phyloP scores from a whole-genome alignment of 2,797 vertebrate genomes.

The Acrossocheilus fasciatus region DNA sequence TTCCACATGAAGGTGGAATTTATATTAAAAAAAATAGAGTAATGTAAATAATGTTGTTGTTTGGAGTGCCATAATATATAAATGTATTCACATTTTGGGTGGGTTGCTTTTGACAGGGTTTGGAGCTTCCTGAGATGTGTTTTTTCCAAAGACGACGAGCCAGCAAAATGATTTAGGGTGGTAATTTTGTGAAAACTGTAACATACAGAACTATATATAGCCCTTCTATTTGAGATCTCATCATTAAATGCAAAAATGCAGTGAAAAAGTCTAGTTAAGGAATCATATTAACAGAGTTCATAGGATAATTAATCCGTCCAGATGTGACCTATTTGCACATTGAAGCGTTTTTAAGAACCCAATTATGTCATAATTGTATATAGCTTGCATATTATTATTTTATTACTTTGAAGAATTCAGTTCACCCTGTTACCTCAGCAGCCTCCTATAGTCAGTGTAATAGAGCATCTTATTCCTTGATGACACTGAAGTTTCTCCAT shows the following conservation, averaged over 20 bases:
- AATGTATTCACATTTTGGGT: conserved; percentile 3
- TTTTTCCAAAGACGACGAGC: conserved; percentile 1
- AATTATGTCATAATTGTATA: conserved; percentile 9
- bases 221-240: background rate
- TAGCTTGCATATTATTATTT: conserved; percentile 18
- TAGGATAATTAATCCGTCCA: conserved; percentile 3
- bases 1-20: conserved; percentile 32
- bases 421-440: background rate
- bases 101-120: conserved; percentile 8
- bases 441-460: background rate
- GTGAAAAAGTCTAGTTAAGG: background rate
- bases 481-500: background rate
- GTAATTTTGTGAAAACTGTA: background rate
- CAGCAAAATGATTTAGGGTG: background rate
- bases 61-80: conserved; percentile 53
- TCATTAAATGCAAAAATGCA: conserved; percentile 7
- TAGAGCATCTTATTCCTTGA: conserved; percentile 6
- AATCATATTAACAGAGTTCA: background rate
- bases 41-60: conserved; percentile 47
- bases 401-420: background rate
- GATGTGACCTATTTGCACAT: conserved; percentile 9
- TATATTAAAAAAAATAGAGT: background rate
- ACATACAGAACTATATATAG: background rate
- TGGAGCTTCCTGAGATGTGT: background rate
- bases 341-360: background rate